Percentiles rank a stretch among this genome's conserved stretches.
phyloP scores from a whole-genome alignment of 1,140 invertebrate species.

The Sycophila sp. region DNA sequence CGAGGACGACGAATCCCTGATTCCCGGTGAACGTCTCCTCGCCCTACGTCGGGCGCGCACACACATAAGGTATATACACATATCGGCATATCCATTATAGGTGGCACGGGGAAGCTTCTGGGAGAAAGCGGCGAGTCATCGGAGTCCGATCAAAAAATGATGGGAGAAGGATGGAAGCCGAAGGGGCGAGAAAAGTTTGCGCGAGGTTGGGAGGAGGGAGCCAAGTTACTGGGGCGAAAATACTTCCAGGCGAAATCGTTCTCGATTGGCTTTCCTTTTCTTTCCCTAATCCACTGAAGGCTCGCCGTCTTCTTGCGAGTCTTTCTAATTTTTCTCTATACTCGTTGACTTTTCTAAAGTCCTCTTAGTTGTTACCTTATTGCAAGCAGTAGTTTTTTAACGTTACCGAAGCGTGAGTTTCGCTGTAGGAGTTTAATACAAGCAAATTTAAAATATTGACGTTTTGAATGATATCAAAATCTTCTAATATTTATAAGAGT shows the following conservation, averaged over 20 bases:
- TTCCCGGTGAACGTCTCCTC: not conserved
- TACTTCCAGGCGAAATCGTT: conserved; percentile 5
- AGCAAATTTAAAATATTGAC: too few relatives aligned
- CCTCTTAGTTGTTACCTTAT: too few relatives aligned
- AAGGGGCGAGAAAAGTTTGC: conserved; percentile 13
- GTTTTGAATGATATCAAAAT: too few relatives aligned
- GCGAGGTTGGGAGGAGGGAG: conserved; percentile 12
- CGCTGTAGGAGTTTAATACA: too few relatives aligned
- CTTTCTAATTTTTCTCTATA: too few relatives aligned
- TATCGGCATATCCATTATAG: not conserved
- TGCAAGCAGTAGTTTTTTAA: too few relatives aligned
- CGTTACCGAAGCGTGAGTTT: too few relatives aligned
- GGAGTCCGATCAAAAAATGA: conserved; percentile 55
- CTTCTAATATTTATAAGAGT: too few relatives aligned
- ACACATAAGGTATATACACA: not conserved
- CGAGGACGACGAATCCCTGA: conserved; percentile 11
- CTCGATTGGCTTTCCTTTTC: conserved; percentile 18
- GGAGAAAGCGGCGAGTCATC: conserved; percentile 52
- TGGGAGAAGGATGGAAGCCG: conserved; percentile 29
- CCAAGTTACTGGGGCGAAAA: not conserved
- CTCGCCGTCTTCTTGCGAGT: too few relatives aligned
- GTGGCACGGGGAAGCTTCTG: conserved; percentile 12
- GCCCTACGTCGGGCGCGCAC: not conserved
- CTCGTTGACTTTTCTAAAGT: too few relatives aligned
- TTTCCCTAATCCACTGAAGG: too few relatives aligned